phyloP scores from a whole-genome alignment of 2,113 vertebrate species.

The Potamarius usumacintae region DNA sequence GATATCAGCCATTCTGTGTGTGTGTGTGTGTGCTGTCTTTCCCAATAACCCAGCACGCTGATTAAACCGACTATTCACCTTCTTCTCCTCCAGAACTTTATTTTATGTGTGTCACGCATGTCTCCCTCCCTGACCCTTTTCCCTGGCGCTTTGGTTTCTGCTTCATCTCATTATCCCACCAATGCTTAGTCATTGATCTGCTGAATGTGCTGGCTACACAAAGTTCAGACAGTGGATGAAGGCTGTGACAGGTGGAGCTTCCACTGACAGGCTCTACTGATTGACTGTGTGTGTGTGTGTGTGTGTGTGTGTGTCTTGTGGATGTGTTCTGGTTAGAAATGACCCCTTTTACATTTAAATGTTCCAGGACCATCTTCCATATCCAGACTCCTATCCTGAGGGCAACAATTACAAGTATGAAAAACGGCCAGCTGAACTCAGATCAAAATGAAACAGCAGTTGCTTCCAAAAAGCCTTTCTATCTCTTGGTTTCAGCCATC shows the following conservation, averaged over 20 bases:
- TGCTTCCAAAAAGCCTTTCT: constrained; percentile 4
- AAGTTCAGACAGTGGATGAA: constrained; percentile 43
- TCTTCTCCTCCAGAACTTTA: constrained; percentile 16
- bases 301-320: not conserved
- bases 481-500: constrained; percentile 3
- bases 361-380: not conserved
- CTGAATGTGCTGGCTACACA: constrained; percentile 31
- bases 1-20: no score
- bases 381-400: not conserved
- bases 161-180: constrained; percentile 49
- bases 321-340: not conserved
- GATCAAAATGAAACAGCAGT: not conserved
- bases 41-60: constrained; percentile 6
- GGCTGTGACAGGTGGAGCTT: not conserved
- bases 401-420: constrained; percentile 9
- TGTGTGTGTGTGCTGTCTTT: not conserved
- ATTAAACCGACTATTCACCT: constrained; percentile 40
- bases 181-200: constrained; percentile 42
- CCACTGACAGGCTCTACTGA: constrained; percentile 16
- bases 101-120: constrained; percentile 13
- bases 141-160: constrained; percentile 21
- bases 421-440: constrained; percentile 5
- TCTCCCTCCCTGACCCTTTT: constrained; percentile 31
- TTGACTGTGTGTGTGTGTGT: not conserved
- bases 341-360: not conserved